A percentile compares a stretch with the other conserved stretches of the same genome.
Conservation (phyloP, 1,140 invertebrate genomes). For the Euura saliciscinereae region DNA sequence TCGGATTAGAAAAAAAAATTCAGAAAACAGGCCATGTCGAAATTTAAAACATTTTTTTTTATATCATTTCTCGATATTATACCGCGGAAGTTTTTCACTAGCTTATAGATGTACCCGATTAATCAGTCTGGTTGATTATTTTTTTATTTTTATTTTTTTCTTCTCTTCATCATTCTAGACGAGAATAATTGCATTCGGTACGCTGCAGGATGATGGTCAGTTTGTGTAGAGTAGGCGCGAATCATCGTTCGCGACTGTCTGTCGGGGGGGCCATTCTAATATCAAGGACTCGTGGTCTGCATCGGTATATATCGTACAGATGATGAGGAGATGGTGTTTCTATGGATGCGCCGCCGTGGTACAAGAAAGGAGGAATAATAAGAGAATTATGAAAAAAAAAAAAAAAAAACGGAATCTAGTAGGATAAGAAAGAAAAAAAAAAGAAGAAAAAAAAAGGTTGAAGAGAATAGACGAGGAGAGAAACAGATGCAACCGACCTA, state of each 20-base stretch:
- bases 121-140: not conserved
- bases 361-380: too few relatives aligned
- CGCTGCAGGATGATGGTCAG: not conserved
- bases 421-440: too few relatives aligned
- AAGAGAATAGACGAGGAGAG: conserved; percentile 37
- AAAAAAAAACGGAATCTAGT: conserved; percentile 24
- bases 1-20: too few relatives aligned
- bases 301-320: too few relatives aligned
- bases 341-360: too few relatives aligned
- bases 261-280: conserved; percentile 52
- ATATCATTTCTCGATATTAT: too few relatives aligned
- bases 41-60: too few relatives aligned
- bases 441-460: conserved; percentile 21
- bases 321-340: too few relatives aligned
- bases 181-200: not conserved
- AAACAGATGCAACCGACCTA: conserved; percentile 51
- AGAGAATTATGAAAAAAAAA: conserved; percentile 27
- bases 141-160: not conserved
- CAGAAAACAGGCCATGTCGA: not conserved
- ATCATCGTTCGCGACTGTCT: not conserved
- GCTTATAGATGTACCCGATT: too few relatives aligned
- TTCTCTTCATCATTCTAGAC: not conserved
- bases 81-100: too few relatives aligned
- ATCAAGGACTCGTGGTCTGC: conserved; percentile 47
- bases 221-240: not conserved